Percentiles rank a stretch among this genome's conserved stretches.
phyloP scores from a whole-genome alignment of 2,888 invertebrate species.

The Philhelius pedissequus region DNA sequence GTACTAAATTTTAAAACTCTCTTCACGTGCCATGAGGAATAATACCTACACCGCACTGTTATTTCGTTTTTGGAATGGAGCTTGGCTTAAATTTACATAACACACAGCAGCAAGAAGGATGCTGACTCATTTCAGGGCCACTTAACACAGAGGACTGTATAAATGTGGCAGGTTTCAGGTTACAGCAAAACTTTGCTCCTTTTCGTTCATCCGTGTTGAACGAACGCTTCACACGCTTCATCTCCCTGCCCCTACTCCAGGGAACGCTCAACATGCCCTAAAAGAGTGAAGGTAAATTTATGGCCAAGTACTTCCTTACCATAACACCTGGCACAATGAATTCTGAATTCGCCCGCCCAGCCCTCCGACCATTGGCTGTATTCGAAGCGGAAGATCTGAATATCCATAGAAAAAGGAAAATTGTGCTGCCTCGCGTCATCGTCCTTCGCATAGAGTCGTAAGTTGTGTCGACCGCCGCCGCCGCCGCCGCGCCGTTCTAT shows the following conservation, averaged over 20 bases:
- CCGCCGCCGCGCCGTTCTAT: neutral
- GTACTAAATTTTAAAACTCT: constrained; percentile 50
- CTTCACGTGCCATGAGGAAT: constrained; percentile 13
- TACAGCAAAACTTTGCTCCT: constrained; percentile 39
- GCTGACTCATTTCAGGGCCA: constrained; percentile 66
- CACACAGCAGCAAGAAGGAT: constrained; percentile 41
- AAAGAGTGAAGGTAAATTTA: constrained; percentile 32
- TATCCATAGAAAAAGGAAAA: neutral
- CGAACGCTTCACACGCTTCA: neutral
- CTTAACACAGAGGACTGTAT: constrained; percentile 45
- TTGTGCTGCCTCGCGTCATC: neutral
- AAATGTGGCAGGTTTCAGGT: constrained; percentile 47
- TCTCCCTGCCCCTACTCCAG: too few species aligned
- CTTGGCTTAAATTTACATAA: constrained; percentile 50
- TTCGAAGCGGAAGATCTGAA: constrained; percentile 24
- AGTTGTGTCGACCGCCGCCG: too few species aligned
- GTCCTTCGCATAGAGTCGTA: neutral
- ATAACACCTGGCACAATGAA: constrained; percentile 64
- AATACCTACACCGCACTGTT: constrained; percentile 1
- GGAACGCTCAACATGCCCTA: neutral
- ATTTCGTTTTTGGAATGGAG: neutral
- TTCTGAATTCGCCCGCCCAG: too few species aligned
- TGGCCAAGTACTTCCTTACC: constrained; percentile 59
- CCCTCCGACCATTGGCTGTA: constrained; percentile 34
- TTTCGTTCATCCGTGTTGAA: constrained; percentile 4